These are phyloP conservation scores for Conistra vaccinii DNA, from an alignment of 2,888 invertebrate genomes.

Conservation along the genomic window DNA sequence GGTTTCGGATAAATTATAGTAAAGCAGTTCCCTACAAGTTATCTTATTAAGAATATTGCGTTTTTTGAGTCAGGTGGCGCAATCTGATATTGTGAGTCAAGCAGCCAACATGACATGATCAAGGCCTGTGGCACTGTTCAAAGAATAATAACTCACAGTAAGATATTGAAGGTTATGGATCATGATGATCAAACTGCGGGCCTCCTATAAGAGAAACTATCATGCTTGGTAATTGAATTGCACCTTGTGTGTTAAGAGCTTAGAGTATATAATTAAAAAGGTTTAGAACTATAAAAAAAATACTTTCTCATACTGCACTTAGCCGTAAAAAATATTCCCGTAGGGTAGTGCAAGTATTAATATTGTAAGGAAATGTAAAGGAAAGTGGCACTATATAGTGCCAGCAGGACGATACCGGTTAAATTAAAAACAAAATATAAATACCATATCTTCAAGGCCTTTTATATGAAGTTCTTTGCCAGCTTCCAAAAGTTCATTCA, in stretches of 20 bases:
- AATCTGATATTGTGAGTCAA: not conserved
- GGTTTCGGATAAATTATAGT: too few relatives aligned
- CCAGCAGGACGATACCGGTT: too few relatives aligned
- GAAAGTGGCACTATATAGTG: too few relatives aligned
- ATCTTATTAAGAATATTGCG: not conserved
- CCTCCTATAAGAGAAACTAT: not conserved
- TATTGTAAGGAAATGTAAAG: too few relatives aligned
- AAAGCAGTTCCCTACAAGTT: not conserved
- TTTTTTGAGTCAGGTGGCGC: not conserved
- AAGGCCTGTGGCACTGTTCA: not conserved
- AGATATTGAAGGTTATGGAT: not conserved
- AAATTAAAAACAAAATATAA: conserved; percentile 22
- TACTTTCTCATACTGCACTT: not conserved
- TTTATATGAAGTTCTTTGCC: conserved; percentile 84
- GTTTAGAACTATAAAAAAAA: not conserved
- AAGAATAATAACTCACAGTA: not conserved
- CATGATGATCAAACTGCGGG: not conserved
- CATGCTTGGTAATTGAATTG: not conserved
- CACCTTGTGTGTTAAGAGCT: not conserved
- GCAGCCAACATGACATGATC: not conserved
- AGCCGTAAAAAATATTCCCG: not conserved
- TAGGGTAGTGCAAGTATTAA: too few relatives aligned
- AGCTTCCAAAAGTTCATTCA: conserved; percentile 78
- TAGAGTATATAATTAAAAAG: not conserved
- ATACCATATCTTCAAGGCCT: conserved; percentile 83